Evolutionary conservation across 2,113 vertebrate species (phyloP).

Genomic region (rabbit (Oryctolagus cuniculus)): mOryCun1.1 NC_091445.1:85525001-85525500

Average conservation of each 20-base stretch:
- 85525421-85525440: slow-evolving; percentile 3
- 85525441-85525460: slow-evolving; percentile 10
- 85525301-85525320: background rate
- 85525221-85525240: background rate
- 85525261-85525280: background rate
- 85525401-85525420: background rate
- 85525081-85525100: too few species aligned
- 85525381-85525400: background rate
- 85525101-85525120: too few species aligned
- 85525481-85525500: background rate
- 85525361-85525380: background rate
- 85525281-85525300: slow-evolving; percentile 1
- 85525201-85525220: too few species aligned
- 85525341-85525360: background rate
- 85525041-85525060: too few species aligned
- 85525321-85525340: background rate
- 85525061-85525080: too few species aligned
- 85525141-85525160: too few species aligned
- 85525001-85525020: too few species aligned
- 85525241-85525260: slow-evolving; percentile 31
- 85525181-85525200: too few species aligned
- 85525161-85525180: too few species aligned
- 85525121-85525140: too few species aligned
- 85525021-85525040: too few species aligned
- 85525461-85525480: slow-evolving; percentile 12